Evolutionary conservation across 2,797 vertebrate genomes (phyloP), one percentile per base, ranked within the genome.

Genomic region (Silurus lanzhouensis): DNA sequence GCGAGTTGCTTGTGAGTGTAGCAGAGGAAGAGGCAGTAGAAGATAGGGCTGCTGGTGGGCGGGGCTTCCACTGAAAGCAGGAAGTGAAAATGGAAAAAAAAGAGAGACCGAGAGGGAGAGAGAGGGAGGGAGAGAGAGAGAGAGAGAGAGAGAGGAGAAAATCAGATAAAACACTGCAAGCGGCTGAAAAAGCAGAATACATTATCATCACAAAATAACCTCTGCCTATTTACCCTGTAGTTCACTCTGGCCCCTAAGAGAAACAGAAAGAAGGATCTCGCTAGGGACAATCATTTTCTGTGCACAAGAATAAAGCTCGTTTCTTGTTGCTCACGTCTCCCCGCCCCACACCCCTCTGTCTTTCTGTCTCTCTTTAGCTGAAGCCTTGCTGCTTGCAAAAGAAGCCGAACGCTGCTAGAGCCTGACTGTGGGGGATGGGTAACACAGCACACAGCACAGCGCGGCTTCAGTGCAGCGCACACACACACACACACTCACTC

Each of bases 371-470:
- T 86, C 85, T 88, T 75, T 87, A 88, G 87, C 90, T 89, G 93
- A 94, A 91, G 91, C 89, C 83, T 84, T 85, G 88, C 88, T 89
- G 89, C 89, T 89, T 90, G 88, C 89, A 90, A 88, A 89, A 95
- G 94, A 94, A 94, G 92, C 94, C 92, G 94, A 95, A 91, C 93
- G 83, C 82, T 88, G 78, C 82, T 76, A 66, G 82, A 38, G 63
- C 46, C 93, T 93, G 91, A 88, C 91, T 90, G 91, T 95, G 95
- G 95, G 95, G 95, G 95, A 96, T 95, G 95, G 95, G 92, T 83
- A 81, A 63, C 61, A 58, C 80, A 70, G 66, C 48, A 60, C 77
- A 79, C 66, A 74, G 70, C 71, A 75, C 60, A 83, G 72, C 58
- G 22, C 81, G 22, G 81, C 57, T 72, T 72, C 57, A 71, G 57